Conservation (phyloP, 2,797 vertebrate species). For the Anabacerthia variegaticeps region DNA sequence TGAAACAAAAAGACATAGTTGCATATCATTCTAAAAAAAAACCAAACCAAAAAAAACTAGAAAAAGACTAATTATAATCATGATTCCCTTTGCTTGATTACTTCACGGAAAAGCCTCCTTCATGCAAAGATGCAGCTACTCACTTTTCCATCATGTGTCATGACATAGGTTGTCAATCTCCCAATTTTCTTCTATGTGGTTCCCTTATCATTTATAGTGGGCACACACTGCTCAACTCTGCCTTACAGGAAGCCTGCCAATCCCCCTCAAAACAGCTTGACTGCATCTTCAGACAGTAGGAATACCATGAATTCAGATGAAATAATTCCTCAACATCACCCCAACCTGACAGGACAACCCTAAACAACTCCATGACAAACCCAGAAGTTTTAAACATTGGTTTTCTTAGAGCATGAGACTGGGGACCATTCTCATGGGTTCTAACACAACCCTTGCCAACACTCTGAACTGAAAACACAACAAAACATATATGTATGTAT, state of each 20-base stretch:
- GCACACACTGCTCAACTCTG: not conserved
- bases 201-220: not conserved
- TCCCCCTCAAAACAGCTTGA: not conserved
- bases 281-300: not conserved
- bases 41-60: not conserved
- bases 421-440: not conserved
- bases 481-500: not conserved
- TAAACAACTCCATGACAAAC: not conserved
- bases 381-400: not conserved
- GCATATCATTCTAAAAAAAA: not conserved
- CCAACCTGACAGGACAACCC: not conserved
- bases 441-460: not conserved
- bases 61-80: not conserved
- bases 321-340: not conserved
- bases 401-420: not conserved
- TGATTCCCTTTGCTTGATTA: not conserved
- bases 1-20: not conserved
- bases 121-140: not conserved
- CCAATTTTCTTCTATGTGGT: not conserved
- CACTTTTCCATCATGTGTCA: not conserved
- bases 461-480: not conserved
- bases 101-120: not conserved
- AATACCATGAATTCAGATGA: not conserved
- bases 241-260: not conserved
- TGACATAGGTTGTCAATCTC: accelerated